Evolutionary conservation across 92 coral and sea anemone genomes (phyloP), one percentile per base, ranked within the genome.

Genomic region (Porites cylindrica): DNA sequence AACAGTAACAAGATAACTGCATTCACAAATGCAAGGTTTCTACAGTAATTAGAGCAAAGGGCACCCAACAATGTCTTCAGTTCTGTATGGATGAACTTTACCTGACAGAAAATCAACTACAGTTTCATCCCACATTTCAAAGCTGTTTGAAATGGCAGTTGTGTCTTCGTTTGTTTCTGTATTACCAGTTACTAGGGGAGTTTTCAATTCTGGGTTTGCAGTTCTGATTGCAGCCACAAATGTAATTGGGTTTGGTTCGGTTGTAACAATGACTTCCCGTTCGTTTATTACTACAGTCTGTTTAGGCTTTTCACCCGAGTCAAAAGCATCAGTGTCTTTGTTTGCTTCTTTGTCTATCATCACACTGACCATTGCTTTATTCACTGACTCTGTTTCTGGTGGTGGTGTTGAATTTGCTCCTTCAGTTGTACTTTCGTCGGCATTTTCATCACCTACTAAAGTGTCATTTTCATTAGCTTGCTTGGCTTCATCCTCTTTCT

Each of bases 1-100:
- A 38, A 38, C 47, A 3, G 47, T 38, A 38, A 38, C 47, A 38
- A 38, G 47, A 38, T 38, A 3, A 38, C 47, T 38, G 4, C 47
- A 38, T 38, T 38, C 47, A 4, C 16, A 56, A 56, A 56, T 10
- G 16, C 61, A 10, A 24, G 51, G 23, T 16, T 67, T 29, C 85
- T 29, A 2, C 16, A 10, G 47, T 38, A 38, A 14, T 56, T 10
- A 56, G 16, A 56, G 8, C 61, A 56, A 56, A 10, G 16, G 61
- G 61, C 61, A 56, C 61, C 61, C 24, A 50, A 54, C 58, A 24
- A 69, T 53, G 1, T 32, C 70, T 58, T 82, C 86, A 29, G 86
- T 82, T 82, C 86, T 82, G 11, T 82, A 78, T 1, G 78, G 77
- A 70, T 70, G 75, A 50, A 82, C 38, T 70, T 82, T 70, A 54